Evolutionary conservation across 2,888 invertebrate genomes (phyloP).

Genomic region (Hirudinaria manillensis): DNA sequence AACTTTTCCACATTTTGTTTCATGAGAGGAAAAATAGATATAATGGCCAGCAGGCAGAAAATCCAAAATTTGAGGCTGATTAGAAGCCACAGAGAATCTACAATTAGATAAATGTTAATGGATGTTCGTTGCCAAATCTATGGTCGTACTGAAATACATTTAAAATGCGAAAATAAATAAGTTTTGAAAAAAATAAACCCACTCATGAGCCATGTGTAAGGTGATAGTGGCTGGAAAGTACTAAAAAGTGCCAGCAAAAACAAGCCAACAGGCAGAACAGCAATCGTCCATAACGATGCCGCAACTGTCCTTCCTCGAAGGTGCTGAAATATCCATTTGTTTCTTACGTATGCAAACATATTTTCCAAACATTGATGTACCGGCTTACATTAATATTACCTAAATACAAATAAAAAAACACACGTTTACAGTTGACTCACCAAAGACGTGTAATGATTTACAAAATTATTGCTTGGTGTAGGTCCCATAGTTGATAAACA

Average conservation of each 20-base stretch:
- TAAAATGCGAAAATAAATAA: not conserved
- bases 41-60: not conserved
- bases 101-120: not conserved
- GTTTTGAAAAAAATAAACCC: not conserved
- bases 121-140: not conserved
- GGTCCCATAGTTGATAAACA: no score
- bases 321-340: not conserved
- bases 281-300: not conserved
- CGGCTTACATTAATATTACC: no score
- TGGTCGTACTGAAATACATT: not conserved
- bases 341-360: no score
- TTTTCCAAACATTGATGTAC: no score
- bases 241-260: not conserved
- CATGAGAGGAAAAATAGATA: not conserved
- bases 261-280: not conserved
- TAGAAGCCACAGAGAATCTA: not conserved
- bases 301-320: not conserved
- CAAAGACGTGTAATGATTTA: no score
- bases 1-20: no score
- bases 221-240: constrained; percentile 4
- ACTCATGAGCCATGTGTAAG: not conserved
- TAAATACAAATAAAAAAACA: no score
- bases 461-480: no score
- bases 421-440: no score
- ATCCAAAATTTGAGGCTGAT: not conserved